Base-by-base conservation (phyloP, 2,797 vertebrate species). In the Phylloscopus collybita region DNA sequence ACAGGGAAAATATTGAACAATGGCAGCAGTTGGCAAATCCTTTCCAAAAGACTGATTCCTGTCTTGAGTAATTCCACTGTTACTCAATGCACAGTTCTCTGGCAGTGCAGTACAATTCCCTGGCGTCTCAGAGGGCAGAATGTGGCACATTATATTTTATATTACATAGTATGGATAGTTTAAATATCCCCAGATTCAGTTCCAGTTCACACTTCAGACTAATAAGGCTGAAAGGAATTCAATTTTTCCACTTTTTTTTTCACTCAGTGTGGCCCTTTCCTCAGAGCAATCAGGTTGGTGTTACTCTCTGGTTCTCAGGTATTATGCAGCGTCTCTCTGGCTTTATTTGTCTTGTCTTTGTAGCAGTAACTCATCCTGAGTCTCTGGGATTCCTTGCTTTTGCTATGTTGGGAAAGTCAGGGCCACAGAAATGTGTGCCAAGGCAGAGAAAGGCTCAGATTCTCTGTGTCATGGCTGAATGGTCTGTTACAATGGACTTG, bases 1-100 rank as follows among this genome's bases (percentile, higher is more conserved):
- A 91, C 82, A 92, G 84, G 82, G 72, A 94, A 96, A 97, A 92
- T 88, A 91, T 75, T 94, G 76, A 94, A 93, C 75, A 95, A 88
- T 69, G 90, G 83, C 80, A 93, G 90, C 86, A 95, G 75, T 12
- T 90, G 66, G 56, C 10, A 47, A 96, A 85, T 79, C 72, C 25
- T 88, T 92, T 96, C 93, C 91, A 94, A 91, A 79, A 94, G 40
- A 66, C 66, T 71, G 67, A 88, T 90, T 95, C 49, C 66, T 70
- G 59, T 81, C 57, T 72, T 79, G 76, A 79, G 49, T 79, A 88
- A 81, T 92, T 94, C 93, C 83, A 75, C 70, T 84, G 11, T 92
- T 93, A 75, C 69, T 81, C 69, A 93, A 72, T 51, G 67, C 53
- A 80, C 45, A 80, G 75, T 74, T 95, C 84, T 66, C 62, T 94